Base-by-base conservation (phyloP, 2,113 vertebrate species). In the Mustela lutreola region DNA sequence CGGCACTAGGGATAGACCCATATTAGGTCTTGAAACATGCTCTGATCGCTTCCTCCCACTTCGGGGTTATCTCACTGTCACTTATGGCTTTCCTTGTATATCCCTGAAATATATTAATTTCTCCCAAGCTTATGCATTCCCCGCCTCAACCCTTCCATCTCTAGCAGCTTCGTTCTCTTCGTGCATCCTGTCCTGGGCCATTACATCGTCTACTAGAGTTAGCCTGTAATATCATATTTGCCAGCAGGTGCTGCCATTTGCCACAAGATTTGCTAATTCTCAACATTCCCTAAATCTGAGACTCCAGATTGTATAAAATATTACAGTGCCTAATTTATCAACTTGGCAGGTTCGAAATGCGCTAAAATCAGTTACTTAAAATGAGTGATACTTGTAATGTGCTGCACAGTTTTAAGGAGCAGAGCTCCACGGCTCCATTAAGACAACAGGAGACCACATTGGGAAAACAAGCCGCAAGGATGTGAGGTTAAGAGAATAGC, bases 161-260 rank as follows among this genome's bases (percentile, higher is more conserved):
- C 70, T 88, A 79, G 62, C 45, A 36, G n/a, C 26, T 95, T 75
- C 71, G 16, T 60, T 84, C 95, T 75, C 83, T 90, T 88, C 50
- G 60, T 73, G 90, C 73, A 56, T 92, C 83, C 78, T 67, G 90
- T 89, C 79, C 91, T 73, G 76, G 50, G 88, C 76, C 94, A 93
- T 97, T 94, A 42, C 90, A 28, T 33, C 33, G 33, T 87, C 94
- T 93, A n/a, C 76, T 89, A 36, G 63, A 91, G 39, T 91, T 79
- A 93, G 96, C 91, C 62, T 97, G 97, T 98, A 94, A 97, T 98
- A 97, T 88, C 94, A 89, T 92, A 94, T 85, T 97, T 98, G 95
- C 97, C 98, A 98, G 98, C 97, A 98, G 98, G 96, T 96, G 98
- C 91, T 98, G 98, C 98, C 97, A 95, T 98, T 98, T 97, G 97